A percentile compares a stretch with the other conserved stretches of the same genome.
Conservation (phyloP, 2,113 vertebrate species). For the Excalfactoria chinensis region DNA sequence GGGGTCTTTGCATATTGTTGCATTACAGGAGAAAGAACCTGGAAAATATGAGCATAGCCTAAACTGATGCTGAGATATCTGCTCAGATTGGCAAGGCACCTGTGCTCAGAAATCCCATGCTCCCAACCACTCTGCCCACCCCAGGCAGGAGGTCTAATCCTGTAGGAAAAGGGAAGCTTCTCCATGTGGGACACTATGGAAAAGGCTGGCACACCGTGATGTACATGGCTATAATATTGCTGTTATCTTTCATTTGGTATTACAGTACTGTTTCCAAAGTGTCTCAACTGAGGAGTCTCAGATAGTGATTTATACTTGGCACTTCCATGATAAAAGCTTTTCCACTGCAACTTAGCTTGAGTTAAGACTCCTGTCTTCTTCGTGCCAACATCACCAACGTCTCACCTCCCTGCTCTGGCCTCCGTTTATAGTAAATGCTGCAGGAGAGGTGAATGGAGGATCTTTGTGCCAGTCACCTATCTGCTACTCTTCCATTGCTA, state of each 20-base stretch:
- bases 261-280: conserved; percentile 34
- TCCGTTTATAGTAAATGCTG: not conserved
- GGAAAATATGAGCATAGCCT: not conserved
- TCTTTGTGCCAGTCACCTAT: not conserved
- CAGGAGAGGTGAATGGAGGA: not conserved
- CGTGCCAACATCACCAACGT: not conserved
- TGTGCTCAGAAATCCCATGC: not conserved
- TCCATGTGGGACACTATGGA: not conserved
- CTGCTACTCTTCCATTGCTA: not conserved
- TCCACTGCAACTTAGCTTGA: conserved; percentile 6
- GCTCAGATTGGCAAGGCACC: not conserved
- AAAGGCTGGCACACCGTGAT: not conserved
- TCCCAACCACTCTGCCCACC: not conserved
- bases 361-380: not conserved
- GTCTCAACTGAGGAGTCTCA: not conserved
- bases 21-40: not conserved
- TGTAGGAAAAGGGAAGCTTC: not conserved
- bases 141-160: not conserved
- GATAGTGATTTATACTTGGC: conserved; percentile 11
- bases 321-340: conserved; percentile 8
- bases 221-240: not conserved
- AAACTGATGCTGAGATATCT: not conserved
- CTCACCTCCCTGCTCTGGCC: not conserved
- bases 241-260: not conserved
- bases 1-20: not conserved